Evolutionary conservation across 2,113 vertebrate species (phyloP).

Genomic region (Paralichthys olivaceus): DNA sequence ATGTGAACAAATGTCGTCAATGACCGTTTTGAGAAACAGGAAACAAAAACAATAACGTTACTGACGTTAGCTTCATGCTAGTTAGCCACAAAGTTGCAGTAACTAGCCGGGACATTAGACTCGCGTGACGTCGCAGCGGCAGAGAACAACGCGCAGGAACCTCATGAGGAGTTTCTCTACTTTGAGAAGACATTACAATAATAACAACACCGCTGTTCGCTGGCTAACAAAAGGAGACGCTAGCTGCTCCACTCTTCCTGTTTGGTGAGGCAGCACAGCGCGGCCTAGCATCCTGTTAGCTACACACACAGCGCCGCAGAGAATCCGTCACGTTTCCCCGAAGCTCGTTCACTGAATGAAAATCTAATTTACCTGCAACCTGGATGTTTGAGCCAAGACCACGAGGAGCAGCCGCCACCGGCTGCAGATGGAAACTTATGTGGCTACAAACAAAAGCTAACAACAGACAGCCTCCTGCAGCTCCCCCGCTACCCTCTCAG

Average conservation of each 20-base stretch:
- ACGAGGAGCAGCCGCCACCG: not conserved
- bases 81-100: not conserved
- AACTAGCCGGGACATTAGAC: not conserved
- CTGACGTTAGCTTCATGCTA: not conserved
- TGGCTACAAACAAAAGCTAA: conserved; percentile 61
- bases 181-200: fast-evolving
- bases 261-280: conserved; percentile 11
- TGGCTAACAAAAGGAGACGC: conserved; percentile 59
- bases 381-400: conserved; percentile 27
- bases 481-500: not conserved
- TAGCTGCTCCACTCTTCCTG: conserved; percentile 20
- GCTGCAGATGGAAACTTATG: not conserved
- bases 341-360: fast-evolving
- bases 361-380: conserved; percentile 58
- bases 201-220: not conserved
- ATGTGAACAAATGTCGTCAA: not conserved
- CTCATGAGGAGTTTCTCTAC: fast-evolving
- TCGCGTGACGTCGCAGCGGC: not conserved
- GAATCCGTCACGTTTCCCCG: not conserved
- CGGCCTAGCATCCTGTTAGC: conserved; percentile 59
- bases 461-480: conserved; percentile 21
- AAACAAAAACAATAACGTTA: conserved; percentile 6
- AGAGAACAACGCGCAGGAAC: fast-evolving
- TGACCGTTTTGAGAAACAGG: not conserved
- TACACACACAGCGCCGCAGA: not conserved